Evolutionary conservation across 2,113 vertebrate genomes (phyloP), one percentile per base, ranked within the genome.

Genomic region (Ivindomyrus marchei): DNA sequence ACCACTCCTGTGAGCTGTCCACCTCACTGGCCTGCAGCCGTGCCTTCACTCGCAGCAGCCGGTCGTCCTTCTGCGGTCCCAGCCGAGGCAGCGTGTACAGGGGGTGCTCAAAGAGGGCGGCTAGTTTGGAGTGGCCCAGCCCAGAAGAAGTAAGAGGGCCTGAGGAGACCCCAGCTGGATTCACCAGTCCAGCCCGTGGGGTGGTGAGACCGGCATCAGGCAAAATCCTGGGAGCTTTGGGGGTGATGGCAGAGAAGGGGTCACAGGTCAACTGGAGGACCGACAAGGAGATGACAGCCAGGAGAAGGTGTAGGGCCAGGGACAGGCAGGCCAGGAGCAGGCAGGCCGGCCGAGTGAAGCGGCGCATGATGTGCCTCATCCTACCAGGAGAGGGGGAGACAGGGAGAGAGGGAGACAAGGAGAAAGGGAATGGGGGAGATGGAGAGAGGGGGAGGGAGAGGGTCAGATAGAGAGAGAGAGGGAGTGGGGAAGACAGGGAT

Each of bases 51-150:
- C 88, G 93, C 89, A 97, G 94, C 88, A 97, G 94, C 92, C 94
- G 94, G 93, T 98, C 97, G 0, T 96, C 95, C 31, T 97, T 94
- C 0, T 89, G 92, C 66, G 95, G 66, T 0, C 91, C 46, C 0
- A 94, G 94, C 1, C 39, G 2, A 0, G 94, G 95, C 47, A 92
- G 66, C 56, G 95, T 95, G 93, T 97, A 97, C 2, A 97, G 94
- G 3, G 96, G 95, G 90, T 98, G 97, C 53, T 95, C 9, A 27
- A 97, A 97, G 58, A 97, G 94, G 0, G 94, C 94, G 0, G 91
- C 90, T 91, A 97, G 91, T 89, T 96, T 97, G 10, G 93, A 94
- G 24, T 92, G 89, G 80, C 92, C 92, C 0, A 89, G 13, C 31
- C 50, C 39, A 1, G 19, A 31, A 39, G 46, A 27, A 70, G 62